A percentile compares a stretch with the other conserved stretches of the same genome.
These are phyloP conservation scores for Equus przewalskii DNA, from an alignment of 2,113 vertebrate species.

Conservation along the genomic window DNA sequence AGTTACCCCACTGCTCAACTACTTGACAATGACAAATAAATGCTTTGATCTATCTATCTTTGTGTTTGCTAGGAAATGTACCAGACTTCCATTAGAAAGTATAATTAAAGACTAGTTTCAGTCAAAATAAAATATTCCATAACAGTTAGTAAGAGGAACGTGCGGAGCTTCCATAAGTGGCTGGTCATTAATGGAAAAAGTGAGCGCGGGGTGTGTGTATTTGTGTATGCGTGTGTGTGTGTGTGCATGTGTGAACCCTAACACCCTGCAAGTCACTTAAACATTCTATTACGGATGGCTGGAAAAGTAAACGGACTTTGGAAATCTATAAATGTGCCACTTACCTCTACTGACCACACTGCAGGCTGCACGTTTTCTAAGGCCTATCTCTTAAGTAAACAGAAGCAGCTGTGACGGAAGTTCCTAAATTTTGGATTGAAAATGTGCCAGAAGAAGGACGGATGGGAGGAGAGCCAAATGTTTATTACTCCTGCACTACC, in stretches of 20 bases:
- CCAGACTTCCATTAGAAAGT: not conserved
- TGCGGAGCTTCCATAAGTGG: not conserved
- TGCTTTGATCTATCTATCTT: not conserved
- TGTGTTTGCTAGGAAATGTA: slow-evolving; percentile 37
- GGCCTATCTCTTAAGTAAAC: not conserved
- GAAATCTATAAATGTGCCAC: not conserved
- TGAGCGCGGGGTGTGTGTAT: accelerated
- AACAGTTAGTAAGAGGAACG: not conserved
- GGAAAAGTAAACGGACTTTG: not conserved
- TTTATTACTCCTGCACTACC: not conserved
- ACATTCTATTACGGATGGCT: not conserved
- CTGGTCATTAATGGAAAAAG: not conserved
- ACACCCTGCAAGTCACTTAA: not conserved
- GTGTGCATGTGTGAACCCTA: not conserved
- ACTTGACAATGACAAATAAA: slow-evolving; percentile 12
- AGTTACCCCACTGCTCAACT: not conserved
- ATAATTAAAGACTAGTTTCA: not conserved
- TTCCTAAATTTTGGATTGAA: not conserved
- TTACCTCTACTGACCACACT: not conserved
- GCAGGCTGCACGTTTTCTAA: not conserved
- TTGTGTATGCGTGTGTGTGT: not conserved
- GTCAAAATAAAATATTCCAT: slow-evolving; percentile 21
- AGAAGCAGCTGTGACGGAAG: not conserved
- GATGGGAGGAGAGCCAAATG: not conserved
- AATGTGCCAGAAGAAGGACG: not conserved